Evolutionary conservation across 2,113 vertebrate genomes (phyloP), one percentile per base, ranked within the genome.

Genomic region (Oplegnathus fasciatus): DNA sequence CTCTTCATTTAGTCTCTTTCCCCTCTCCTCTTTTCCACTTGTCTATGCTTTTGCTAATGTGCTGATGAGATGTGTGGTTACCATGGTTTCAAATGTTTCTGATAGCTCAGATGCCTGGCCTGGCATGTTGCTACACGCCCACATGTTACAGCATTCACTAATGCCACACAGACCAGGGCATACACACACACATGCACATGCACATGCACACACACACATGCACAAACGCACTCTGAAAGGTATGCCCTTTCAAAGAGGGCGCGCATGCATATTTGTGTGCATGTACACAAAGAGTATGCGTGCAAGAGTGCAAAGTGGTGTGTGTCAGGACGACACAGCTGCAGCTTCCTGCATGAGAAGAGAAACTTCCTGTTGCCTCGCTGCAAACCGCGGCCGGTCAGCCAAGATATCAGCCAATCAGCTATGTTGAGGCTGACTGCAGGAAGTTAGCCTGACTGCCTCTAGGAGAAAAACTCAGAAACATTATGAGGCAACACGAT

Each of bases 401-500:
- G 91, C 87, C 80, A 61, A 93, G 86, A 94, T 93, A 93, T 94
- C 89, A 89, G n/a, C 93, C 93, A 93, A 95, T 96, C 90, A 93
- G 91, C 87, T 90, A 73, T 73, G 84, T 65, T 44, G 88, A 89
- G 88, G 91, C 84, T 92, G 91, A 90, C 92, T 91, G 82, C 92
- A 94, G 94, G 94, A 95, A 95, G 94, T 94, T 69, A 93, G 91
- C 89, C 88, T 88, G 92, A 92, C 94, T 93, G 92, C 92, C 90
- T 94, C 84, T 86, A 85, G 91, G 80, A 89, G 91, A 90, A 88
- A 88, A 90, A 85, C 89, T 87, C 93, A 92, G 85, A 89, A 94
- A 93, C 91, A 93, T 92, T 92, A 94, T 95, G 95, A 95, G 91
- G 94, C 94, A 96, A 95, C 94, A 93, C 86, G 93, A 94, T 92